Evolutionary conservation across 2,113 vertebrate genomes (phyloP), one percentile per base, ranked within the genome.

Genomic region (Brachionichthys hirsutus): DNA sequence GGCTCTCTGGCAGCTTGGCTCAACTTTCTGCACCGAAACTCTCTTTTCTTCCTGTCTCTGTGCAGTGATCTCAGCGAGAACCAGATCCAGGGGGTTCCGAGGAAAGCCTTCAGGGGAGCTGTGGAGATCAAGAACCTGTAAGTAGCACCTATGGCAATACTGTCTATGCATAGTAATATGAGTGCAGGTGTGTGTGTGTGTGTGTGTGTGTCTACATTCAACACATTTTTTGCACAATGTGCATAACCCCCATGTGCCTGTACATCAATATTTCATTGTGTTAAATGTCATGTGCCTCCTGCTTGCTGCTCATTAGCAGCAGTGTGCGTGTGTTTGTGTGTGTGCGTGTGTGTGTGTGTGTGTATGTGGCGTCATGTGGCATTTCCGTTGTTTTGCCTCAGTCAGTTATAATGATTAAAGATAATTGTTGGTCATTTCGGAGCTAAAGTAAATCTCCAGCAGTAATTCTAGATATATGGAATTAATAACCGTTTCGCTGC

Each of bases 121-220:
- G 94, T 97, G 72, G 96, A 98, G 78, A 96, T 99, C 87, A 99
- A 99, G 90, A 99, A 99, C 82, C 89, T 99, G 97, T 99, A 87
- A 98, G 97, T 96, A 49, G 84, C 18, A 55, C 54, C 54, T 68
- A 52, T 63, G 7, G 3, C 54, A 52, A n/a, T 40, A 63, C 46
- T 75, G 36, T 62, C 16, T 24, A 16, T 30, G 24, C 6, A 30
- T 30, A 30, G 24, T 67, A 17, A 2, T 44, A 11, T 50, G 38
- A 6, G 43, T 59, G n/a, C 12, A 22, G 50, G 4, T 47, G 24
- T 65, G 16, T 47, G 34, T 62, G 42, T 44, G 12, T 70, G 47
- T n/a, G 42, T 9, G 3, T 46, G 12, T 53, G 36, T 11, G 47
- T 58, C 13, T 14, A 48, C 16, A 44, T 56, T 58, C 24, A 8